Conservation (phyloP, 2,888 invertebrate genomes). For the Eupithecia exiguata region DNA sequence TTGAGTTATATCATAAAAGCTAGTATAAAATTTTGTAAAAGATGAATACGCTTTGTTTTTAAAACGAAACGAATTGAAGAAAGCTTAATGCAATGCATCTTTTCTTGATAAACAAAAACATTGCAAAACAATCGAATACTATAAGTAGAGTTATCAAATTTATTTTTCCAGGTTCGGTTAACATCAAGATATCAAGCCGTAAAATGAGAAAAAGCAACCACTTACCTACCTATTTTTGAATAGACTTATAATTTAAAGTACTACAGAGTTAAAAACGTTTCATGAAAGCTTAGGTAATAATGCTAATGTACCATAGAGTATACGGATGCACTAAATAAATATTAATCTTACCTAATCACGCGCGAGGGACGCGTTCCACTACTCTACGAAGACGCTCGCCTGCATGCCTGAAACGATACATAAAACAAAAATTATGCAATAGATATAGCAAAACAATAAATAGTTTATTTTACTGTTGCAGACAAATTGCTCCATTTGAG, state of each 20-base stretch:
- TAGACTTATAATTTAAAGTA: too few species aligned
- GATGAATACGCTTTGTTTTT: neutral
- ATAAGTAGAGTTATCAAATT: neutral
- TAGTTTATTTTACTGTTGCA: slow-evolving; percentile 43
- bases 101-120: neutral
- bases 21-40: slow-evolving; percentile 27
- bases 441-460: slow-evolving; percentile 15
- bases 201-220: neutral
- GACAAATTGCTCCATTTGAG: slow-evolving; percentile 58
- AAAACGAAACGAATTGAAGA: neutral
- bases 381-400: slow-evolving; percentile 23
- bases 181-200: neutral
- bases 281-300: neutral
- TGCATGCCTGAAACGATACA: slow-evolving; percentile 58
- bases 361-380: slow-evolving; percentile 28
- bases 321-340: neutral
- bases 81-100: neutral
- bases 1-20: slow-evolving; percentile 30
- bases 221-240: neutral
- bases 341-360: slow-evolving; percentile 41
- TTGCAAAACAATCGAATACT: neutral
- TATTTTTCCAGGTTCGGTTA: neutral
- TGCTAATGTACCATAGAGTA: neutral
- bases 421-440: slow-evolving; percentile 44
- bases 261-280: too few species aligned